Percentiles rank a stretch among this genome's conserved stretches.
Conservation (phyloP, 2,888 invertebrate genomes). For the Spodoptera picta region DNA sequence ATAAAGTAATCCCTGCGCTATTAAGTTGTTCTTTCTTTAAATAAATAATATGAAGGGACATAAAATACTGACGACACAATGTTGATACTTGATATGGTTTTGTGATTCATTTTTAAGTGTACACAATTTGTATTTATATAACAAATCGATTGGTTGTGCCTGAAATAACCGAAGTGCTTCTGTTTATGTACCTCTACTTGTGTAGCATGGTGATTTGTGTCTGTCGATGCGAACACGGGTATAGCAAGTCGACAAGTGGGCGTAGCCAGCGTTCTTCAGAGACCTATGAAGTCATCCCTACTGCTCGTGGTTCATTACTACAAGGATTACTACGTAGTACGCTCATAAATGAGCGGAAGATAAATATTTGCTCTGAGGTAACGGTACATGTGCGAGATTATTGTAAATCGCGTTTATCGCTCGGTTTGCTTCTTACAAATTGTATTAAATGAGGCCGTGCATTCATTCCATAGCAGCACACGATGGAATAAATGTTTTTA, state of each 20-base stretch:
- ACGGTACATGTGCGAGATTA: conserved; percentile 37
- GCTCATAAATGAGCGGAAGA: conserved; percentile 16
- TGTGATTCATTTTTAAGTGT: conserved; percentile 26
- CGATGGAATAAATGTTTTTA: conserved; percentile 7
- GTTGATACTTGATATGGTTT: conserved; percentile 11
- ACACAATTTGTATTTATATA: conserved; percentile 5
- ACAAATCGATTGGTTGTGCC: conserved; percentile 28
- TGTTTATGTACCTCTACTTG: conserved; percentile 1
- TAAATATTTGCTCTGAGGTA: conserved; percentile 21
- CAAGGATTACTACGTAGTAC: conserved; percentile 9
- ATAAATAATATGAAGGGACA: conserved; percentile 13
- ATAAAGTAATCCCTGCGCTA: not conserved
- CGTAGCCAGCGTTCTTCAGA: conserved; percentile 11
- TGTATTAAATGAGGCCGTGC: conserved; percentile 28
- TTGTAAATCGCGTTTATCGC: conserved; percentile 37
- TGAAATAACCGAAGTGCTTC: conserved; percentile 23
- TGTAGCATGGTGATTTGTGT: conserved; percentile 17
- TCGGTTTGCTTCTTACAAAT: conserved; percentile 30
- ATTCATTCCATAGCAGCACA: conserved; percentile 19
- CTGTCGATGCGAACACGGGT: conserved; percentile 12
- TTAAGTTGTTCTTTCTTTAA: conserved; percentile 5
- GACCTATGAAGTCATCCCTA: conserved; percentile 28
- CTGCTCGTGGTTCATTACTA: conserved; percentile 11
- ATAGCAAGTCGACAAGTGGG: conserved; percentile 10
- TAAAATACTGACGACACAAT: conserved; percentile 5